These are phyloP conservation scores for Anser cygnoides DNA, from an alignment of 2,113 vertebrate species.

Conservation along the genomic window DNA sequence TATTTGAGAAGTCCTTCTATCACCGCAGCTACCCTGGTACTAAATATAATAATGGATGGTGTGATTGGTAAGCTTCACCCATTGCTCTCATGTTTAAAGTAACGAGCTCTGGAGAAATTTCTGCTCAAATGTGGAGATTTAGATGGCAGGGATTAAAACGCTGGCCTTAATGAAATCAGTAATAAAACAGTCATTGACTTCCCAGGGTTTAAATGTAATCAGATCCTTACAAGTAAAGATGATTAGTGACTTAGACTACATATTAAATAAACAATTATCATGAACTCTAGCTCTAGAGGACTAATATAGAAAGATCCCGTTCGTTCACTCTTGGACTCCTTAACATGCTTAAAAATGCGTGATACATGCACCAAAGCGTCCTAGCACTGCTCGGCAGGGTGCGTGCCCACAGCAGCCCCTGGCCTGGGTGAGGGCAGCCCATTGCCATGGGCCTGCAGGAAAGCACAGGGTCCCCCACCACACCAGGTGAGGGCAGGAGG, in stretches of 20 bases:
- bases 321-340: neutral
- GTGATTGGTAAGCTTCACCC: neutral
- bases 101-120: neutral
- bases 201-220: conserved; percentile 1
- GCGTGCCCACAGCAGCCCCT: neutral
- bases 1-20: neutral
- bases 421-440: neutral
- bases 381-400: neutral
- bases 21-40: neutral
- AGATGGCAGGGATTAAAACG: conserved; percentile 22
- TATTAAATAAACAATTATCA: conserved; percentile 15
- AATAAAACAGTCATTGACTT: conserved; percentile 41
- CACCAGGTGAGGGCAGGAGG: rapidly evolving
- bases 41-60: neutral
- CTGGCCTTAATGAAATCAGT: neutral
- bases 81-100: neutral
- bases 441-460: rapidly evolving
- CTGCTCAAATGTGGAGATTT: neutral
- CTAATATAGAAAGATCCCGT: neutral
- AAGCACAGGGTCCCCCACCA: neutral
- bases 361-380: neutral
- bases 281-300: neutral
- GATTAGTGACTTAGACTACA: conserved; percentile 20
- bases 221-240: neutral
- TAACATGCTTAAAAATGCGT: neutral